Evolutionary conservation across 2,113 vertebrate genomes (phyloP).

Genomic region (Dromaius novaehollandiae): DNA sequence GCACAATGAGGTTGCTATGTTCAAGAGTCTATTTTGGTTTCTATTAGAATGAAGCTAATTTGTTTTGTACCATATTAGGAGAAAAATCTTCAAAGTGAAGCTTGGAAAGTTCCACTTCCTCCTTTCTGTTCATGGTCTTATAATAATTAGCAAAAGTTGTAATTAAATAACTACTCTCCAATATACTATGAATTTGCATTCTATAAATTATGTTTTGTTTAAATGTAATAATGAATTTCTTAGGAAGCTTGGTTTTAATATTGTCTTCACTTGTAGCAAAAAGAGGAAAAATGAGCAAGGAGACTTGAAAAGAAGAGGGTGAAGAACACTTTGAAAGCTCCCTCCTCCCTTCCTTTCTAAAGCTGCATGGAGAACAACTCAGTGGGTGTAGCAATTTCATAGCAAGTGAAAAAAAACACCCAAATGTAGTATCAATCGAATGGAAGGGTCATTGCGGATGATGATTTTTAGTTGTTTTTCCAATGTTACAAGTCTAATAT

Average conservation of each 20-base stretch:
- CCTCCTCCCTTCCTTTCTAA: not conserved
- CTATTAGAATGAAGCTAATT: conserved; percentile 8
- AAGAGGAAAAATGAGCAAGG: not conserved
- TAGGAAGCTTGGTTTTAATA: not conserved
- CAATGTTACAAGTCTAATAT: not conserved
- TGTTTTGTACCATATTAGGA: not conserved
- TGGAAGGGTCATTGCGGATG: not conserved
- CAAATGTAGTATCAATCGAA: not conserved
- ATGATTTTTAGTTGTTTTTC: not conserved
- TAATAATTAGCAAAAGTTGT: not conserved
- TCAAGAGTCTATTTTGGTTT: conserved; percentile 30
- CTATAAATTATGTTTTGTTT: not conserved
- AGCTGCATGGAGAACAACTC: not conserved
- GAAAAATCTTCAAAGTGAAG: not conserved
- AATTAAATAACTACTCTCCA: not conserved
- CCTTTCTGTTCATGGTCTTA: not conserved
- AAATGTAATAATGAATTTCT: not conserved
- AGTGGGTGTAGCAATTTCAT: not conserved
- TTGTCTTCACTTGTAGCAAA: not conserved
- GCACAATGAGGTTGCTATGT: conserved; percentile 61
- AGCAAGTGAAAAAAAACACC: not conserved
- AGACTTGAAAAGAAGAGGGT: not conserved
- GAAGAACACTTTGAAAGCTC: not conserved
- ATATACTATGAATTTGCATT: not conserved
- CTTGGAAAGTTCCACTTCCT: not conserved